Evolutionary conservation across 2,888 invertebrate species (phyloP), one percentile per base, ranked within the genome.

Genomic region (Xestia c-nigrum): DNA sequence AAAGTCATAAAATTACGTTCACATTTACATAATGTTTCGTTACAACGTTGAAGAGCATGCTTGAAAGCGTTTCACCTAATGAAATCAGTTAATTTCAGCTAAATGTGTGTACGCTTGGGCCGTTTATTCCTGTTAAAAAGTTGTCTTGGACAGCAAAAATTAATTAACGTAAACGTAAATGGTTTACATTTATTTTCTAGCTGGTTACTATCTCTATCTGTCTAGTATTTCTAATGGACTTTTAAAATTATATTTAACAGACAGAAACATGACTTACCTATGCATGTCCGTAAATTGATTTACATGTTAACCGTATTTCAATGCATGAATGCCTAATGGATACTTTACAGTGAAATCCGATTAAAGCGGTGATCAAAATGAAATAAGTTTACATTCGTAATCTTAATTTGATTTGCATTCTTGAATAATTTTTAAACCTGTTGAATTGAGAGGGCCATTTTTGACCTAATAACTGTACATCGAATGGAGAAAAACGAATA

Each of bases 31-130:
- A 72, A 77, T 67, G n/a, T 14, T 68, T 64, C 63, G 65, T 67
- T 72, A 7, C n/a, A 72, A 70, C 31, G 46, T 50, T 61, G 21
- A 57, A 61, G 72, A 71, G 31, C 52, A 46, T 67, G 67, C 55
- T 74, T 76, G 24, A 61, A 74, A 78, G 69, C 71, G 61, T 74
- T 72, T 47, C 47, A 64, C 40, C 24, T 72, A 76, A 79, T 84
- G 38, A 76, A 74, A 71, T 74, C 72, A 47, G 67, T 80, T 76
- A 76, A 76, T 76, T 82, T 80, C 74, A 84, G 59, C 50, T 65
- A 50, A 86, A 76, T 74, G 40, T 76, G n/a, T 82, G 78, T 70
- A 59, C 47, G 61, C 38, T 67, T 64, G 46, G 40, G 16, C 24
- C 24, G 61, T 73, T 85, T 67, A 24, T 72, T 67, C 63, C 46